Conservation (phyloP, 92 coral and sea anemone genomes). For the Pocillopora grandis region DNA sequence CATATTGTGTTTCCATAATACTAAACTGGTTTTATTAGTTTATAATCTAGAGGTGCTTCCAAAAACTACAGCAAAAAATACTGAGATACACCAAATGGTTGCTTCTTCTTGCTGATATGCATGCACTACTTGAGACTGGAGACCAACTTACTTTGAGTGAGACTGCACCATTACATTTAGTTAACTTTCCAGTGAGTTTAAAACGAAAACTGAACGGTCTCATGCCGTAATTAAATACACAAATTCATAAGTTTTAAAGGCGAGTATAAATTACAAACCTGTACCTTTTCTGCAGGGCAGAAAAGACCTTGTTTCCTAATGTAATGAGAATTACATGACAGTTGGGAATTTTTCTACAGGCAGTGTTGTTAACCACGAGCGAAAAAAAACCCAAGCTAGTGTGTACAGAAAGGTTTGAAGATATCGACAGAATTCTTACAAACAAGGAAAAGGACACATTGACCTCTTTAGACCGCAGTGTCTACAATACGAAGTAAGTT, state of each 20-base stretch:
- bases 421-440: neutral
- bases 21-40: neutral
- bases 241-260: neutral
- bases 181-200: neutral
- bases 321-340: neutral
- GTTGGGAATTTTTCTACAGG: neutral
- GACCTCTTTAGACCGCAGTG: conserved; percentile 9
- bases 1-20: too few relatives aligned
- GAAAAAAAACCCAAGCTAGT: neutral
- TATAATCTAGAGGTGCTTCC: neutral
- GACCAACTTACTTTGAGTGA: neutral
- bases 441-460: conserved; percentile 5
- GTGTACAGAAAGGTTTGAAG: neutral
- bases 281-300: neutral
- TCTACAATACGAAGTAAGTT: conserved; percentile 6
- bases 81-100: neutral
- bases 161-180: neutral
- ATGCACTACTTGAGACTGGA: neutral
- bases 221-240: neutral
- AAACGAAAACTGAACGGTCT: conserved; percentile 5
- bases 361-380: neutral
- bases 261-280: neutral
- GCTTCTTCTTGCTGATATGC: neutral
- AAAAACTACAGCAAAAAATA: neutral
- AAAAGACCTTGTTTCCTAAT: neutral